Evolutionary conservation across 2,113 vertebrate species (phyloP).

Genomic region (Eretmochelys imbricata): DNA sequence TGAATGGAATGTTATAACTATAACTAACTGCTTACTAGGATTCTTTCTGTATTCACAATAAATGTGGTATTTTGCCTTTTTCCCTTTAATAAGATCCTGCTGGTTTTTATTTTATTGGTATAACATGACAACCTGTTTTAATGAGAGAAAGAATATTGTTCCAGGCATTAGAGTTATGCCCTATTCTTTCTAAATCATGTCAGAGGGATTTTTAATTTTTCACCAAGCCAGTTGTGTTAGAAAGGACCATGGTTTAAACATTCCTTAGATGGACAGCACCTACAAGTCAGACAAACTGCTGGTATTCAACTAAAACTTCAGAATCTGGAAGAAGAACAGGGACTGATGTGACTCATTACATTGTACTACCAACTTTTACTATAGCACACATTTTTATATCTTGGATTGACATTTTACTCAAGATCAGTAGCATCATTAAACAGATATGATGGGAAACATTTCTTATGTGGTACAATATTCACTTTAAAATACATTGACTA

Average conservation of each 20-base stretch:
- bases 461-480: background rate
- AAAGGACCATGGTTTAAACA: background rate
- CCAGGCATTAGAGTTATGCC: background rate
- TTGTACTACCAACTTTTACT: background rate
- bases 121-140: background rate
- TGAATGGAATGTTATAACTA: too few relatives aligned
- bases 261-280: background rate
- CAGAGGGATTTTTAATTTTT: rapidly evolving
- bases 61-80: too few relatives aligned
- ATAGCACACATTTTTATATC: background rate
- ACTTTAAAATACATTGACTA: background rate
- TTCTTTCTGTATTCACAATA: too few relatives aligned
- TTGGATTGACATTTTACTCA: background rate
- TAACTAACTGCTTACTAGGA: too few relatives aligned
- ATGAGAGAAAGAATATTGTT: background rate
- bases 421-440: background rate
- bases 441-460: background rate
- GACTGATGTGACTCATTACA: background rate
- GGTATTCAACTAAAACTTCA: background rate
- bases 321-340: background rate
- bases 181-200: background rate
- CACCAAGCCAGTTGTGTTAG: rapidly evolving
- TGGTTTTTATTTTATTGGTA: too few relatives aligned
- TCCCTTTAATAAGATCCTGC: too few relatives aligned
- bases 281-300: background rate